Evolutionary conservation across 2,113 vertebrate genomes (phyloP).

Genomic region (Pachyramphus minor): DNA sequence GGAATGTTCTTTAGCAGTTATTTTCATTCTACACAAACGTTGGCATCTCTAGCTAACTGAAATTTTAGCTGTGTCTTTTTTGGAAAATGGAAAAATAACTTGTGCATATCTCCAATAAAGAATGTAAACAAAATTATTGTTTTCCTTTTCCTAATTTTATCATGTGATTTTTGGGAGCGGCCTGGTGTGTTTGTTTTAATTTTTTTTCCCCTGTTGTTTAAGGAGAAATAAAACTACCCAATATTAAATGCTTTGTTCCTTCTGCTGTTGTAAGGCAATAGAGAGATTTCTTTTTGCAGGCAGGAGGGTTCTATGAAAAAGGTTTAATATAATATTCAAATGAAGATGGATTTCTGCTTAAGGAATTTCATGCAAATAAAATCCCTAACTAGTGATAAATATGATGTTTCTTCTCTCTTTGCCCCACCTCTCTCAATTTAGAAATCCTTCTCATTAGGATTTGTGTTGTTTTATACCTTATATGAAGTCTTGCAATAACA

Average conservation of each 20-base stretch:
- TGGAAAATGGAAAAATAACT: not conserved
- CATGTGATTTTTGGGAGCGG: not conserved
- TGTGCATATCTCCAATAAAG: not conserved
- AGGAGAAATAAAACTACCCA: not conserved
- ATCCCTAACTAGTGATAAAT: not conserved
- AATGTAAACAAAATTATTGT: not conserved
- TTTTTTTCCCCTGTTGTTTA: not conserved
- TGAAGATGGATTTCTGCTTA: not conserved
- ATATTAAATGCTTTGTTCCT: not conserved
- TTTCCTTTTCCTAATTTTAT: not conserved
- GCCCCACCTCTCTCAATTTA: not conserved
- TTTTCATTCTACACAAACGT: not conserved
- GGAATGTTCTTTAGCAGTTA: not conserved
- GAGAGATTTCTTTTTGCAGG: not conserved
- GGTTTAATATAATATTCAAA: not conserved
- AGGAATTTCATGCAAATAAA: not conserved
- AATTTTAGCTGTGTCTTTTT: not conserved
- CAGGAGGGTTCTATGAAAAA: not conserved
- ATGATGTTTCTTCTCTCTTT: not conserved
- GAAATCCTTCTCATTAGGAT: not conserved
- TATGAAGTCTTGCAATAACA: not conserved
- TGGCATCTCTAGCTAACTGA: not conserved
- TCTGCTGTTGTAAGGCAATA: not conserved
- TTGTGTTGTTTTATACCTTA: not conserved
- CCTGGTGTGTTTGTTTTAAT: not conserved